These are phyloP conservation scores for Cheilosia pagana DNA, from an alignment of 2,888 invertebrate genomes.

Conservation along the genomic window DNA sequence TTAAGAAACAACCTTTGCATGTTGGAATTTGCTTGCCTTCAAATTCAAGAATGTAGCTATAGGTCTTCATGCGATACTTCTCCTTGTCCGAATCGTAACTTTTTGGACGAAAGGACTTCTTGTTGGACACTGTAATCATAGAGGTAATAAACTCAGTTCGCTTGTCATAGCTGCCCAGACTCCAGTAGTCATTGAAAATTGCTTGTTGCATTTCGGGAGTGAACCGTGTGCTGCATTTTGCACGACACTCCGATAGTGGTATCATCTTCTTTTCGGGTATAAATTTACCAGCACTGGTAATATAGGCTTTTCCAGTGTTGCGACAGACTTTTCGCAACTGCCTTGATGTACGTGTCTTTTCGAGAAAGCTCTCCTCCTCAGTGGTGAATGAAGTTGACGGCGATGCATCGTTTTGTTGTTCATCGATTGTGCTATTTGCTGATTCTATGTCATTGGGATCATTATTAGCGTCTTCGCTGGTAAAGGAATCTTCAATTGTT, in stretches of 20 bases:
- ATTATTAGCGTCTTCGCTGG: slow-evolving; percentile 16
- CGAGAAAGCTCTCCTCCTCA: background rate
- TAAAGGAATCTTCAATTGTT: slow-evolving; percentile 41
- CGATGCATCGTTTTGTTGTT: slow-evolving; percentile 3
- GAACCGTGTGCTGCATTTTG: slow-evolving; percentile 68
- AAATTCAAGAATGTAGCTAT: slow-evolving; percentile 32
- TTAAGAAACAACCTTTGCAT: slow-evolving; percentile 59
- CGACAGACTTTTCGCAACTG: slow-evolving; percentile 56
- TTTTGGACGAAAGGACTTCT: slow-evolving; percentile 40
- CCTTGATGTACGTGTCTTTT: slow-evolving; percentile 34
- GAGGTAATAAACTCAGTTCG: slow-evolving; percentile 64
- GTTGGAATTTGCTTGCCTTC: slow-evolving; percentile 47
- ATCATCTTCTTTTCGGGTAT: slow-evolving; percentile 57
- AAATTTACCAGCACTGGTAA: slow-evolving; percentile 65
- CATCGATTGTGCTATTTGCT: slow-evolving; percentile 12
- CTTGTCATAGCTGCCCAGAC: slow-evolving; percentile 65
- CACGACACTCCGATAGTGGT: slow-evolving; percentile 66
- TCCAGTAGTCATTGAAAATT: slow-evolving; percentile 69
- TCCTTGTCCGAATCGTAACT: slow-evolving; percentile 41
- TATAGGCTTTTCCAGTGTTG: slow-evolving; percentile 66
- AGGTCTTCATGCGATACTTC: slow-evolving; percentile 57
- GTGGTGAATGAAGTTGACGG: slow-evolving; percentile 2
- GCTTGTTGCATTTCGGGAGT: slow-evolving; percentile 64
- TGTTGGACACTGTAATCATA: slow-evolving; percentile 59
- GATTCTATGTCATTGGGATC: slow-evolving; percentile 18